These are phyloP conservation scores for Alcedo quadribrachys DNA, from an alignment of 2,797 vertebrate species.

Conservation along the genomic window DNA sequence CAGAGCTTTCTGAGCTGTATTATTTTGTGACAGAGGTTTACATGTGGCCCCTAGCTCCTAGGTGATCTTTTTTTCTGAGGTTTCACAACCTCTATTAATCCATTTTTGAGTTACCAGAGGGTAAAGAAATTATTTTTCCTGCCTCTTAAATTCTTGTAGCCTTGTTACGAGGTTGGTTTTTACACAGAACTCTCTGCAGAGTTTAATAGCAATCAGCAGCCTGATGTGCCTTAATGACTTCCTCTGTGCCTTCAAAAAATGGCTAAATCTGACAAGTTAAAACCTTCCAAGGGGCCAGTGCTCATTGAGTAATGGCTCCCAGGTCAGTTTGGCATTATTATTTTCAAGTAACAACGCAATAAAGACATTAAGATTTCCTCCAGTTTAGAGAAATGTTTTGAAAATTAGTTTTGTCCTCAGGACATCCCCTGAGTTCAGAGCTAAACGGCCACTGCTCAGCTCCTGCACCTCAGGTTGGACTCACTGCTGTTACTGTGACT, in stretches of 20 bases:
- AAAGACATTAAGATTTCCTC: slow-evolving; percentile 22
- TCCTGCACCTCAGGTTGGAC: neutral
- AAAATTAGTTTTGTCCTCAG: slow-evolving; percentile 37
- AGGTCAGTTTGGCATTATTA: slow-evolving; percentile 41
- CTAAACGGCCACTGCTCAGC: neutral
- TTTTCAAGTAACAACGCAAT: slow-evolving; percentile 41
- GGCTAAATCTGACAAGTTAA: slow-evolving; percentile 60
- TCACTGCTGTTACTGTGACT: neutral
- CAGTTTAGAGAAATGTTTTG: slow-evolving; percentile 30
- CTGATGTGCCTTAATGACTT: slow-evolving; percentile 69
- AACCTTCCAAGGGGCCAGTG: slow-evolving; percentile 47
- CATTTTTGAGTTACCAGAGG: slow-evolving; percentile 29
- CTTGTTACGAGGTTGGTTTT: slow-evolving; percentile 59
- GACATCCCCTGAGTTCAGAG: neutral
- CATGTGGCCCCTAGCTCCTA: neutral
- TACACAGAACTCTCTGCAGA: slow-evolving; percentile 50
- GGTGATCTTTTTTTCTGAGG: neutral
- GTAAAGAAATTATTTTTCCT: slow-evolving; percentile 46
- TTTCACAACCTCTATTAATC: slow-evolving; percentile 30
- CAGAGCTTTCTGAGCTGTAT: slow-evolving; percentile 11
- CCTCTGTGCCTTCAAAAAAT: slow-evolving; percentile 54
- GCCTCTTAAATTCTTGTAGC: slow-evolving; percentile 22
- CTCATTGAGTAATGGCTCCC: slow-evolving; percentile 57
- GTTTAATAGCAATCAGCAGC: slow-evolving; percentile 67
- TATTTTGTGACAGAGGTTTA: slow-evolving; percentile 36